Evolutionary conservation across 1,140 invertebrate genomes (phyloP), one percentile per base, ranked within the genome.

Genomic region (Babylonia areolata): DNA sequence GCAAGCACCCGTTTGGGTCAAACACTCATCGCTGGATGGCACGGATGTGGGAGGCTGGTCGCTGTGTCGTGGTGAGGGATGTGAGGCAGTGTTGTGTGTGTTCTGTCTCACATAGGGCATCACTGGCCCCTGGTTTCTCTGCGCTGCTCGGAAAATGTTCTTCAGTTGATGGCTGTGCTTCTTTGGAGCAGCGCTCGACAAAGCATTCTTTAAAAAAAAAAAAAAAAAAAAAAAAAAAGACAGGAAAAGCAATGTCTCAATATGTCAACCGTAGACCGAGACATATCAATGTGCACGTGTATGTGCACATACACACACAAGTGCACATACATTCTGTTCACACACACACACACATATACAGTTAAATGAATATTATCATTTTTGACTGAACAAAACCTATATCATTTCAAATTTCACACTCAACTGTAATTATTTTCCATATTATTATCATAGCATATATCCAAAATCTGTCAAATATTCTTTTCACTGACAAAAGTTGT

Each of bases 151-250:
- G 69, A 91, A 91, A 46, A 91, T 87, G 58, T 89, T 88, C 69
- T 89, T 91, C 37, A 91, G 71, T 78, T 90, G 88, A 71, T 85
- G 85, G 54, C 58, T 54, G 87, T 91, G 90, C 51, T 64, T 86
- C 28, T 90, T 46, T 3, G 88, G 89, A 35, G 81, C 88, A 39
- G 15, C 78, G 23, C 11, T 20, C 54, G 37, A 35, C 3, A 46
- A 42, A 17, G 40, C 77, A 42, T 0, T 0, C 77, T 79, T 37
- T 1, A 79, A 79, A 42, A 79, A 42, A 79, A 79, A 79, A 40
- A 42, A 35, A 77, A 17, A 51, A 51, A 51, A 3, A 51, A 51
- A 51, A 17, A 51, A 51, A 12, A 17, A 51, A 51, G 17, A 51
- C 46, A 51, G 46, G 17, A 51, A 46, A 3, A 51, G 17, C 46